Base-by-base conservation (phyloP, 2,113 vertebrate genomes). In the Microcebus tavaratra region DNA sequence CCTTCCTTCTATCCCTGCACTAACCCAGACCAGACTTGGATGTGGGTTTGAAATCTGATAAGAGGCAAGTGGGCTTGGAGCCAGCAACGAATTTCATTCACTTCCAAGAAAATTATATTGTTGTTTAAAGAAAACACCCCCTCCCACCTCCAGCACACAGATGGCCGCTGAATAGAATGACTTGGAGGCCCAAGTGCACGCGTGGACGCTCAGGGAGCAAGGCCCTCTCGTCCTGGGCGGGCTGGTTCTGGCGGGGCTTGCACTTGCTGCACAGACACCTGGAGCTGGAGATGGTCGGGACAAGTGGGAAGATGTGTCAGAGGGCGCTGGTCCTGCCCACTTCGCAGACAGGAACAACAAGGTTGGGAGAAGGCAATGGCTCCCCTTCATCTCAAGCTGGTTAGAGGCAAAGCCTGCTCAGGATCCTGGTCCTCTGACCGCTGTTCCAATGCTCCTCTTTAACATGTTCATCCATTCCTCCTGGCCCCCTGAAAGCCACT, bases 91-190 rank as follows among this genome's bases (percentile, higher is more conserved):
- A 94, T 89, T 94, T 15, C 42, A 94, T 11, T 92, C 34, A 57
- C 85, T 95, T 95, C 78, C 72, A 85, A 97, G 88, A 95, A 97
- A 93, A 94, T 42, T 70, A 67, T 1, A 72, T n/a, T 90, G 48
- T 72, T 85, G 23, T 88, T 93, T 81, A 50, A 82, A 75, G 21
- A 55, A 34, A 25, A 13, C 48, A 31, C 15, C 15, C 10, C 8
- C 18, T 7, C 21, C 8, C 29, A 3, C 5, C 55, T 61, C 6
- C 4, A 23, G 10, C 23, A 18, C 0, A 20, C 12, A 31, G 76
- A 67, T 23, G 45, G 2, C 39, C 21, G n/a, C 9, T 39, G 7
- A 31, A 34, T 14, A 92, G 84, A 72, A 78, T 13, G 5, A 50
- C 36, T 7, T 5, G 13, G 36, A 39, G 17, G 11, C 57, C 55